Conservation (phyloP, 2,113 vertebrate species). For the Ciconia maguari region DNA sequence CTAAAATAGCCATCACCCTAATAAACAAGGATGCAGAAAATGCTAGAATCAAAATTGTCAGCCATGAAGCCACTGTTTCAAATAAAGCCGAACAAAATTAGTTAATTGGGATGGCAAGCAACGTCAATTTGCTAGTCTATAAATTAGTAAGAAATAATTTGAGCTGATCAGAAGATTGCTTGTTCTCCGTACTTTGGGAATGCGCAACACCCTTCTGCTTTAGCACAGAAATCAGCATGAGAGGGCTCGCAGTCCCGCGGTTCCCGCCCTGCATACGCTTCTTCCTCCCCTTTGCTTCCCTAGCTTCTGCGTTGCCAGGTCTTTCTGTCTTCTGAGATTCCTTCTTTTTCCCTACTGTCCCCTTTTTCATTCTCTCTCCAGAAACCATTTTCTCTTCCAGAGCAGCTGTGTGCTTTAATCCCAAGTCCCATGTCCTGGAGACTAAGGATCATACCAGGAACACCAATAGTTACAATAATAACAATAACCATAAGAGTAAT, state of each 20-base stretch:
- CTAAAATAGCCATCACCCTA: background rate
- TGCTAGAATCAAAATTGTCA: background rate
- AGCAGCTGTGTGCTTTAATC: background rate
- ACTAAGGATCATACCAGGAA: background rate
- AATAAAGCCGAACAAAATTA: background rate
- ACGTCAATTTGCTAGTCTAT: background rate
- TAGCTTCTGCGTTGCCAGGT: background rate
- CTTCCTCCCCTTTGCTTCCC: background rate
- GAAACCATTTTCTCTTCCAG: background rate
- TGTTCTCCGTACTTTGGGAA: background rate
- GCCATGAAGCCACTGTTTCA: background rate
- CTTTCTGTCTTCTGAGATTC: background rate
- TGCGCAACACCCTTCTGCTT: background rate
- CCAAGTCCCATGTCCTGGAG: background rate
- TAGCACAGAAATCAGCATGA: background rate
- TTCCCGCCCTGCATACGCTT: background rate
- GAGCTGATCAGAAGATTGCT: background rate
- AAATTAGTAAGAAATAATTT: background rate
- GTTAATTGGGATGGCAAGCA: background rate
- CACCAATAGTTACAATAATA: background rate
- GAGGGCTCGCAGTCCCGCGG: background rate
- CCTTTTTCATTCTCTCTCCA: background rate
- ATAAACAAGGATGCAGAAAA: background rate
- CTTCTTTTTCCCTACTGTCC: background rate
- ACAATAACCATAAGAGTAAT: background rate